A percentile compares a stretch with the other conserved stretches of the same genome.
These are phyloP conservation scores for Erebia palarica DNA, from an alignment of 2,888 invertebrate species.

Conservation along the genomic window DNA sequence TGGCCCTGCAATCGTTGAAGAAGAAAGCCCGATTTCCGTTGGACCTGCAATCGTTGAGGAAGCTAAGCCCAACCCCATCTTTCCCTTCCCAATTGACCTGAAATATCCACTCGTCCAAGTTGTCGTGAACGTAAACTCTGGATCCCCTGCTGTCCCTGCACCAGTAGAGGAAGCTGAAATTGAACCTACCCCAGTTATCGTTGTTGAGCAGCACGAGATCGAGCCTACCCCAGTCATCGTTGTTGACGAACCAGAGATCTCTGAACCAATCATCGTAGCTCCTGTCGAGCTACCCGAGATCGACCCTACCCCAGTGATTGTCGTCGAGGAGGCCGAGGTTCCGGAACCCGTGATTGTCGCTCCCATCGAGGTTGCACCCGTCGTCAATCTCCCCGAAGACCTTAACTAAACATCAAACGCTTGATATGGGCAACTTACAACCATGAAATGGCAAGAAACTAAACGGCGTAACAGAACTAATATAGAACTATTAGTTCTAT, in stretches of 20 bases:
- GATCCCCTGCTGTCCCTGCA: background rate
- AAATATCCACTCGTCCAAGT: conserved; percentile 25
- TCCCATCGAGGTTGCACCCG: conserved; percentile 39
- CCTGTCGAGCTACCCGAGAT: conserved; percentile 33
- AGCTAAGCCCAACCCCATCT: conserved; percentile 32
- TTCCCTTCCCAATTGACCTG: conserved; percentile 11
- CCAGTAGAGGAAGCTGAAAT: conserved; percentile 5
- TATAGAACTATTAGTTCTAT: background rate
- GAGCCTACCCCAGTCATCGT: conserved; percentile 21
- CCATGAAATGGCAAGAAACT: background rate
- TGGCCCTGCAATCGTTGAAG: conserved; percentile 25
- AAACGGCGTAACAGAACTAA: background rate
- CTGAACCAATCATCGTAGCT: conserved; percentile 36
- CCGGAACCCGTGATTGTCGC: conserved; percentile 35
- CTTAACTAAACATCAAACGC: conserved; percentile 21
- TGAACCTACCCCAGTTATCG: conserved; percentile 1
- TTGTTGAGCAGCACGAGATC: conserved; percentile 9
- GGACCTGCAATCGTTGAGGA: conserved; percentile 43
- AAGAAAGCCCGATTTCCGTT: conserved; percentile 24
- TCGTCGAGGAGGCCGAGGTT: conserved; percentile 17
- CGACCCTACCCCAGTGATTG: conserved; percentile 16
- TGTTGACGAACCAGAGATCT: conserved; percentile 13
- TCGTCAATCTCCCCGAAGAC: conserved; percentile 26
- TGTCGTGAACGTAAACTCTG: conserved; percentile 21
- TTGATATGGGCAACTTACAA: background rate